phyloP scores from a whole-genome alignment of 2,888 invertebrate genomes.

The Limnephilus auricula region DNA sequence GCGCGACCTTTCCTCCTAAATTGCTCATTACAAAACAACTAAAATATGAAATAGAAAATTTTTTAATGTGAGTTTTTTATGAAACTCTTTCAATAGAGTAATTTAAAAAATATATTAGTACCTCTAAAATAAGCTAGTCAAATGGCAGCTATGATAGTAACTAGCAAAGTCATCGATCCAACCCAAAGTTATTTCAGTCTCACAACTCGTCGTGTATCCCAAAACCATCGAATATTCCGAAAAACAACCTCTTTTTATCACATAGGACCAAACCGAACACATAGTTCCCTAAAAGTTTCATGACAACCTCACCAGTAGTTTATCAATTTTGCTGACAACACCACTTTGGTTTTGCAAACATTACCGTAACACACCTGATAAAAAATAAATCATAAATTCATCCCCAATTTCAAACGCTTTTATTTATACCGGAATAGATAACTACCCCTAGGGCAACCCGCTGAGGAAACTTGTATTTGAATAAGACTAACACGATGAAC shows the following conservation, averaged over 20 bases:
- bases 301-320: neutral
- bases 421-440: neutral
- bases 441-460: neutral
- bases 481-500: constrained; percentile 40
- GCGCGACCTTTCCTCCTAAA: too few species aligned
- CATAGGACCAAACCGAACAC: neutral
- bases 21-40: too few species aligned
- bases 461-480: constrained; percentile 24
- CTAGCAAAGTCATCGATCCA: too few species aligned
- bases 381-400: neutral
- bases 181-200: neutral
- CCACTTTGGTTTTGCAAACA: neutral
- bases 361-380: neutral
- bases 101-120: too few species aligned
- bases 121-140: too few species aligned
- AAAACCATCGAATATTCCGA: neutral
- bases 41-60: too few species aligned
- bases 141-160: too few species aligned
- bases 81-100: too few species aligned
- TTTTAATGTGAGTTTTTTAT: too few species aligned
- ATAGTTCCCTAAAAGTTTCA: neutral
- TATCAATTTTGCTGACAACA: neutral
- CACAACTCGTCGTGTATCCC: neutral
- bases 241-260: neutral
- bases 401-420: neutral